Base-by-base conservation (phyloP, 2,888 invertebrate genomes). In the Synanthedon tipuliformis region DNA sequence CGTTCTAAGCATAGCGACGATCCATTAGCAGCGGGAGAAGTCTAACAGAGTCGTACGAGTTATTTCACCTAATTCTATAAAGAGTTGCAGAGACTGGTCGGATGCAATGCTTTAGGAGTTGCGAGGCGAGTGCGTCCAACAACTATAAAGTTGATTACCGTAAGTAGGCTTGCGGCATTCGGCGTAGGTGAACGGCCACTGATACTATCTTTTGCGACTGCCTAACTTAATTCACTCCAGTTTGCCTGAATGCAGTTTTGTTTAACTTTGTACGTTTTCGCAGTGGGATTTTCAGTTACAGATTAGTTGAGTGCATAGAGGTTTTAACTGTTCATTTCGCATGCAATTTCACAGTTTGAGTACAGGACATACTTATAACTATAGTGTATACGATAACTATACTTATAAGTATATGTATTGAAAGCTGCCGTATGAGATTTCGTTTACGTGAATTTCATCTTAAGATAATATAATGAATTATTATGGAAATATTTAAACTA, bases 41-140 rank as follows among this genome's bases (percentile, higher is more conserved):
- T 79, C 78, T 73, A 73, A 72, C 81, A 74, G 65, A 77, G 81
- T 79, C 73, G 73, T 72, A 67, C 70, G 71, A 76, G 76, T 75
- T 81, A 78, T 81, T 77, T 72, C 73, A 72, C 73, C 71, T 85
- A 85, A 84, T 81, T 71, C 78, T 80, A 77, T 86, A 83, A 84
- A 85, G 83, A 83, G 85, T 80, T 71, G 59, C 69, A 67, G 66
- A 62, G 62, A 65, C 60, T 45, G 66, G 73, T 70, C 67, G 68
- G 72, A 66, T 68, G 66, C 65, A 58, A 59, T 78, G 75, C 34
- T 74, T 78, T 69, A 62, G 69, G 75, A 79, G 81, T 81, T 78
- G 66, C 62, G 66, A 73, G 73, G 66, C 62, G 66, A 73, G 73
- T 78, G 76, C 74, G 76, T 76, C 66, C 66, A 58, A 65, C 63